Base-by-base conservation (phyloP, 2,113 vertebrate species). In the Corythoichthys intestinalis region DNA sequence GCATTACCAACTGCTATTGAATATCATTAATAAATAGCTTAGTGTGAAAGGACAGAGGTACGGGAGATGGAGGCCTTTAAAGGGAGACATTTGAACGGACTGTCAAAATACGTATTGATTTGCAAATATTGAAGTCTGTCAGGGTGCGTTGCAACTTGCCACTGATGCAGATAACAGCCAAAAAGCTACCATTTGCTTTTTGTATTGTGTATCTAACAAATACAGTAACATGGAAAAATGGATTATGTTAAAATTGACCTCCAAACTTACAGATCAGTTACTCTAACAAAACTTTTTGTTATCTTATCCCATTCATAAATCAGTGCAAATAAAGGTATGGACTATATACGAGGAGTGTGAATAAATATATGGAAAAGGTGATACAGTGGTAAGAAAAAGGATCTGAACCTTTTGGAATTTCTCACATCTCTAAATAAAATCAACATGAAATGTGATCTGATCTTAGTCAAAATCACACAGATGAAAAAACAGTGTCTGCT, bases 1-100 rank as follows among this genome's bases (percentile, higher is more conserved):
- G 49, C 74, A 52, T 73, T 49, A 66, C 70, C 12, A 41, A 12
- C 4, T 20, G 34, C 28, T 12, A 52, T 15, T n/a, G 17, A 12
- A 56, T 12, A 56, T 20, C 4, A 11, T 34, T 56, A 2, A 35
- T 9, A 28, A 56, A 34, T 12, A 56, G 53, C 53, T 56, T 2
- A 56, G 11, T 34, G 20, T 56, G n/a, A 2, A 10, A 4, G 4
- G 50, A 53, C 6, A 53, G 6, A n/a, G 15, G 13, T 15, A 14
- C 20, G 20, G 20, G 20, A 28, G 11, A 9, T 9, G 46, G 46
- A 10, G 14, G 48, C 48, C 48, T 50, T 50, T 13, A 50, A 50
- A 17, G 13, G 14, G 48, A 15, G 48, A 13, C 4, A 50, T 50
- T 50, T 50, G 12, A 50, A 50, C 4, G 11, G 48, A 2, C 48